These are phyloP conservation scores for Phainopepla nitens DNA, from an alignment of 2,113 vertebrate species.

Conservation along the genomic window DNA sequence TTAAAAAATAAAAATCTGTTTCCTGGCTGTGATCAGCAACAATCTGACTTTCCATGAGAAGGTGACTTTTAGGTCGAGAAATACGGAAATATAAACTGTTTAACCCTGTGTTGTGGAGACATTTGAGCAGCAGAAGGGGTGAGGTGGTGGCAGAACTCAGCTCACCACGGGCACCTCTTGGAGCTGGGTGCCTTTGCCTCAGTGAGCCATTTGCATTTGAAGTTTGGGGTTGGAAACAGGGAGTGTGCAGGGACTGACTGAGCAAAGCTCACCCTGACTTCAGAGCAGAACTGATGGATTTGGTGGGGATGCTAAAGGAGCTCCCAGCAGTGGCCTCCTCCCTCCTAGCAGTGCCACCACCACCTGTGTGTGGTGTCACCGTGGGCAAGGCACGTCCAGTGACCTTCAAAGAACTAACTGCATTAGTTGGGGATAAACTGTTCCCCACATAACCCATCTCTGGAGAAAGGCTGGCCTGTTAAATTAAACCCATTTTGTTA, in stretches of 20 bases:
- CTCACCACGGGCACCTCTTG: accelerated
- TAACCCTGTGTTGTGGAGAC: slow-evolving; percentile 8
- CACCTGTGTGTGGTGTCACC: neutral
- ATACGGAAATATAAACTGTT: slow-evolving; percentile 8
- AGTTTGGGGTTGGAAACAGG: neutral
- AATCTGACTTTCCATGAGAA: neutral
- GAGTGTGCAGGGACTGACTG: neutral
- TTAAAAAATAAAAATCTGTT: neutral
- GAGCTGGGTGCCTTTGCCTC: neutral
- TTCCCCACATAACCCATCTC: slow-evolving; percentile 33
- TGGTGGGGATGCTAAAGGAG: neutral
- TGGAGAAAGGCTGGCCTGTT: slow-evolving; percentile 40
- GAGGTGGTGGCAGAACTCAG: slow-evolving; percentile 26
- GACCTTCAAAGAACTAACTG: slow-evolving; percentile 18
- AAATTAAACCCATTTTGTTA: slow-evolving; percentile 64
- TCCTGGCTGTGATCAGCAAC: neutral
- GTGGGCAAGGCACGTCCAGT: neutral
- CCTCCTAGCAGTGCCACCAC: accelerated
- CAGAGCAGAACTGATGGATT: neutral
- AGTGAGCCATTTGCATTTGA: neutral
- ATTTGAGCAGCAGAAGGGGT: slow-evolving; percentile 5
- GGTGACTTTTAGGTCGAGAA: neutral
- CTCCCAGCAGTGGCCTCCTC: neutral
- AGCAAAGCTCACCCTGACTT: neutral
- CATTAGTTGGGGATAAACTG: slow-evolving; percentile 45